A percentile compares a stretch with the other conserved stretches of the same genome.
Conservation (phyloP, 2,797 vertebrate genomes). For the Hylomyscus alleni region DNA sequence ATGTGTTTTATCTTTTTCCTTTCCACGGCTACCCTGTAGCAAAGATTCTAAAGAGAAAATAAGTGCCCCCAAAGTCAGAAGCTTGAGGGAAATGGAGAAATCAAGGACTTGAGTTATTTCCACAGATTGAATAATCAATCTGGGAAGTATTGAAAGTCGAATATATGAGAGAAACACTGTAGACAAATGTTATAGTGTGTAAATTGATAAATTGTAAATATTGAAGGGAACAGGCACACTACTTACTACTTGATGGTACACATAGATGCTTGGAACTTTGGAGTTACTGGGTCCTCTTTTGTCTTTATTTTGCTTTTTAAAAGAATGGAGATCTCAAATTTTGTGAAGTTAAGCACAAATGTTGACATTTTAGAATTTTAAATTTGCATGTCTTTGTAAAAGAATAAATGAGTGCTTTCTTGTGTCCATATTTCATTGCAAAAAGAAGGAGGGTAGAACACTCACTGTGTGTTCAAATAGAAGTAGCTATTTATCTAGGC, state of each 20-base stretch:
- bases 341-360: neutral
- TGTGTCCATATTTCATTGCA: neutral
- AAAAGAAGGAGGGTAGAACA: neutral
- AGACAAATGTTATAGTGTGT: conserved; percentile 1
- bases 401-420: neutral
- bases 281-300: neutral
- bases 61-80: conserved; percentile 35
- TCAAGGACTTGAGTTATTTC: conserved; percentile 58
- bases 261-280: neutral
- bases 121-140: conserved; percentile 56
- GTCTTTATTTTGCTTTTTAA: neutral
- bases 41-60: conserved; percentile 64
- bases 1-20: conserved; percentile 55
- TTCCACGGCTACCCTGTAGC: conserved; percentile 4
- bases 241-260: neutral
- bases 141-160: conserved; percentile 58
- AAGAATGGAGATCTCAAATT: conserved; percentile 6
- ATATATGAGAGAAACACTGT: neutral
- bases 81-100: conserved; percentile 62
- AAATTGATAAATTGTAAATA: conserved; percentile 25
- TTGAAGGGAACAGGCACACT: neutral
- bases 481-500: neutral
- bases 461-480: neutral
- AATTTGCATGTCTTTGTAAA: neutral
- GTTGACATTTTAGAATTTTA: neutral